A percentile compares a stretch with the other conserved stretches of the same genome.
Conservation (phyloP, 2,888 invertebrate species). For the Epinotia brunnichana region DNA sequence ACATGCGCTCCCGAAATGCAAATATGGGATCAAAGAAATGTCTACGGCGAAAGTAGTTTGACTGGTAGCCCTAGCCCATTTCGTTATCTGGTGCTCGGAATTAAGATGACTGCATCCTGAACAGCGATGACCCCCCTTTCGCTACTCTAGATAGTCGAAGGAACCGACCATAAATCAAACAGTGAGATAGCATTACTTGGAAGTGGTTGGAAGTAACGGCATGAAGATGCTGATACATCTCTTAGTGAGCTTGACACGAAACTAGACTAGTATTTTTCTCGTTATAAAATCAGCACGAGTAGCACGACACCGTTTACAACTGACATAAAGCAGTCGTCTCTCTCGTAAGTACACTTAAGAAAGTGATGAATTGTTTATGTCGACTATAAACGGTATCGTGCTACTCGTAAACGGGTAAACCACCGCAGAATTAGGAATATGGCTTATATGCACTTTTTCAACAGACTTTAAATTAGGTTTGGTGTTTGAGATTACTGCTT, state of each 20-base stretch:
- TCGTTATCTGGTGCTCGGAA: constrained; percentile 60
- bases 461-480: no score
- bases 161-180: constrained; percentile 63
- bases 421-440: no score
- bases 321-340: constrained; percentile 17
- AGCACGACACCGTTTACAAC: constrained; percentile 18
- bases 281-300: constrained; percentile 4
- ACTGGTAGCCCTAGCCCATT: constrained; percentile 42
- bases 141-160: constrained; percentile 60
- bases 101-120: constrained; percentile 74
- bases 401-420: not conserved
- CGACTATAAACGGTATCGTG: constrained; percentile 16
- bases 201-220: constrained; percentile 24
- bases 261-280: constrained; percentile 13
- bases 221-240: constrained; percentile 35
- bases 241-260: not conserved
- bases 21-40: constrained; percentile 29
- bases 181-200: constrained; percentile 53
- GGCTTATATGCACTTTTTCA: no score
- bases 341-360: constrained; percentile 8
- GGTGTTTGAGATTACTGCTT: no score
- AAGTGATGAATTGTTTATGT: constrained; percentile 2
- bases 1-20: constrained; percentile 1
- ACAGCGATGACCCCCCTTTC: constrained; percentile 64
- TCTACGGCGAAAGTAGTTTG: constrained; percentile 35